Evolutionary conservation across 2,888 invertebrate species (phyloP).

Genomic region (Monopis laevigella): DNA sequence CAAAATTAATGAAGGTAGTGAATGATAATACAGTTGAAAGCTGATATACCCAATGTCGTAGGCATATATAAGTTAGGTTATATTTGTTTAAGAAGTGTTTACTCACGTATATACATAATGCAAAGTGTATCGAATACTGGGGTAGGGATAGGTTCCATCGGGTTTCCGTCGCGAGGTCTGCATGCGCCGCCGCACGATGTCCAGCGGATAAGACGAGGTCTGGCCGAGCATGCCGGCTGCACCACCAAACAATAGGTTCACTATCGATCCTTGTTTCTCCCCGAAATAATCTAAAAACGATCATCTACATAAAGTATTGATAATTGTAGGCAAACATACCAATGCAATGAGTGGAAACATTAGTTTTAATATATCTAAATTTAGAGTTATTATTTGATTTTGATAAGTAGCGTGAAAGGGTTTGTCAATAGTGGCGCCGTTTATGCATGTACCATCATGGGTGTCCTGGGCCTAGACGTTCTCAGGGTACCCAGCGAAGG

Average conservation of each 20-base stretch:
- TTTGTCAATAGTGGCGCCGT: too few species aligned
- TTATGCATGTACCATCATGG: too few species aligned
- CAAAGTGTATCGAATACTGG: slow-evolving; percentile 74
- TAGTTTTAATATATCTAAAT: neutral
- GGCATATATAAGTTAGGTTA: too few species aligned
- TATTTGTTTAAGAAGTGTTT: neutral
- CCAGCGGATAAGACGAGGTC: slow-evolving; percentile 95
- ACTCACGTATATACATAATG: slow-evolving; percentile 74
- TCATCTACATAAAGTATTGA: too few species aligned
- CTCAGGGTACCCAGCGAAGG: too few species aligned
- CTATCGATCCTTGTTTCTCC: slow-evolving; percentile 48
- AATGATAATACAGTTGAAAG: neutral
- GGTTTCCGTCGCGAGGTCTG: slow-evolving; percentile 24
- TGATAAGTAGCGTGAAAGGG: too few species aligned
- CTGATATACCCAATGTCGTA: too few species aligned
- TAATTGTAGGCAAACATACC: neutral
- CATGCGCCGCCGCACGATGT: slow-evolving; percentile 76
- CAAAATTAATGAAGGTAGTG: neutral
- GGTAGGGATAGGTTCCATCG: slow-evolving; percentile 62
- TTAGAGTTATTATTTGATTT: too few species aligned
- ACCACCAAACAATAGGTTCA: slow-evolving; percentile 85
- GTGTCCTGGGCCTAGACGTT: too few species aligned
- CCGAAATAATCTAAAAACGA: slow-evolving; percentile 30
- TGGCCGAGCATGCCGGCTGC: slow-evolving; percentile 94
- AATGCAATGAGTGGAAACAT: neutral